Percentiles rank a stretch among this genome's conserved stretches.
Evolutionary conservation across 2,113 vertebrate species (phyloP).

Genomic region (Apteryx mantelli): DNA sequence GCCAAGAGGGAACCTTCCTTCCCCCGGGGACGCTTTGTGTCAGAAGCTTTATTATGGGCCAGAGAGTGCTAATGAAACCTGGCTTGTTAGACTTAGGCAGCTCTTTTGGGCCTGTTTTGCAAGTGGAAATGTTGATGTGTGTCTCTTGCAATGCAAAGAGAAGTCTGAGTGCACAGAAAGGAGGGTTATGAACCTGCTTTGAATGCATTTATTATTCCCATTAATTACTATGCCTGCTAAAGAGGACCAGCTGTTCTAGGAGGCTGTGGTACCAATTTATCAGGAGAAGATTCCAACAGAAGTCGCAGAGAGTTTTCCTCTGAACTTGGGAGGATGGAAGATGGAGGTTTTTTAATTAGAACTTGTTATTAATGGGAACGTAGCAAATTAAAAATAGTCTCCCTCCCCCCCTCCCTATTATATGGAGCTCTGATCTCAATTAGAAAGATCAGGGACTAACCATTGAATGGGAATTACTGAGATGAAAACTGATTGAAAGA

Average conservation of each 20-base stretch:
- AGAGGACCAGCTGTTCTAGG: slow-evolving; percentile 75
- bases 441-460: slow-evolving; percentile 80
- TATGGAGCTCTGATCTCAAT: slow-evolving; percentile 83
- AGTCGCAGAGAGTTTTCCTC: slow-evolving; percentile 63
- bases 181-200: slow-evolving; percentile 65
- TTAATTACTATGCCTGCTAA: slow-evolving; percentile 79
- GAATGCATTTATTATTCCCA: slow-evolving; percentile 73
- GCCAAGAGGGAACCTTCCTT: background rate
- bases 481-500: slow-evolving; percentile 74
- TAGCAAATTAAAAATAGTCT: slow-evolving; percentile 83
- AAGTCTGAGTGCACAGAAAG: slow-evolving; percentile 40
- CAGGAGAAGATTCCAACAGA: slow-evolving; percentile 70
- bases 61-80: background rate
- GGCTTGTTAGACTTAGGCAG: background rate
- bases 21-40: background rate
- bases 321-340: slow-evolving; percentile 76
- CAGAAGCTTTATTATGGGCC: background rate
- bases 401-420: slow-evolving; percentile 66
- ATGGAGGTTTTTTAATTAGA: slow-evolving; percentile 82
- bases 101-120: slow-evolving; percentile 35
- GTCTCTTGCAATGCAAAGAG: slow-evolving; percentile 55
- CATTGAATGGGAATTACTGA: slow-evolving; percentile 76
- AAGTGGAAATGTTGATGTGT: slow-evolving; percentile 52
- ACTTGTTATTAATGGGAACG: slow-evolving; percentile 81
- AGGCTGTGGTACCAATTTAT: slow-evolving; percentile 71